Percentiles rank a stretch among this genome's conserved stretches.
Conservation (phyloP, 2,797 vertebrate species). For the Cynodonichthys magdalenae region DNA sequence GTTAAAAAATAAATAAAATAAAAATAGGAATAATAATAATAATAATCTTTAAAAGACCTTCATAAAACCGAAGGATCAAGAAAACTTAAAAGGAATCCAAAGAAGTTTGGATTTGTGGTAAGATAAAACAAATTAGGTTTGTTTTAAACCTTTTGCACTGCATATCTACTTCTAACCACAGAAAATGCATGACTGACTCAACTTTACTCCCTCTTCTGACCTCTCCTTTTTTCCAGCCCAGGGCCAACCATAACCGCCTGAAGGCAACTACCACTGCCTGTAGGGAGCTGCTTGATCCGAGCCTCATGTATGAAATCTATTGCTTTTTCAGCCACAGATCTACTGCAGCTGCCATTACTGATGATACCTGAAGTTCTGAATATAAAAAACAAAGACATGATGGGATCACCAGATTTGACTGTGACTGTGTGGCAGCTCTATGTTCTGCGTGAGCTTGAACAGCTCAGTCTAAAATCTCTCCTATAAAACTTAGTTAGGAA, state of each 20-base stretch:
- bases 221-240: slow-evolving; percentile 18
- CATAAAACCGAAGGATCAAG: too few relatives aligned
- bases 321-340: slow-evolving; percentile 11
- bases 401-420: not conserved
- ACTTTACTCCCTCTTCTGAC: slow-evolving; percentile 10
- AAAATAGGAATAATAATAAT: too few relatives aligned
- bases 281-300: slow-evolving; percentile 25
- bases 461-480: not conserved
- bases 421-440: not conserved
- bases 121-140: not conserved
- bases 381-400: not conserved
- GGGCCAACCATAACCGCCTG: slow-evolving; percentile 27
- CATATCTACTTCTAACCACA: slow-evolving; percentile 22
- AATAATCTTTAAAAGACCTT: too few relatives aligned
- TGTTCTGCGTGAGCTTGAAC: not conserved
- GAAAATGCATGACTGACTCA: slow-evolving; percentile 34
- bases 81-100: not conserved
- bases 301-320: slow-evolving; percentile 16
- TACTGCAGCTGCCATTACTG: slow-evolving; percentile 2
- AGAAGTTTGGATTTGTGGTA: not conserved
- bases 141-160: slow-evolving; percentile 8
- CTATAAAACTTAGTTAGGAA: not conserved
- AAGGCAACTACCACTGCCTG: slow-evolving; percentile 27
- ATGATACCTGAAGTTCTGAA: slow-evolving; percentile 5
- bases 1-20: too few relatives aligned